phyloP scores from a whole-genome alignment of 2,113 vertebrate genomes.

The Protomyctophum bolini region DNA sequence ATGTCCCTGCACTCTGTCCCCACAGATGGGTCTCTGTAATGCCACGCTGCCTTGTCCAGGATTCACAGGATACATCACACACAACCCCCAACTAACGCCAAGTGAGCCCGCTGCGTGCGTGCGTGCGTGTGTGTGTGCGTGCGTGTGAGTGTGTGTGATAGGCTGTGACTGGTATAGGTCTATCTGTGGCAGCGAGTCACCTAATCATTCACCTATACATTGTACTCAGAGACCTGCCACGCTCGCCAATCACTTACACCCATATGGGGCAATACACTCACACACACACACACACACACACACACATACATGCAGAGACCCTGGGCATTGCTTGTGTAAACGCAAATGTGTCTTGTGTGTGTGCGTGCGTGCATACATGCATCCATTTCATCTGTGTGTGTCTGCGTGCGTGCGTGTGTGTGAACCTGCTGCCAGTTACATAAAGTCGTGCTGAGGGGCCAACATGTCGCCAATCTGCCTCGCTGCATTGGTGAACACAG shows the following conservation, averaged over 20 bases:
- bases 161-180: conserved; percentile 35
- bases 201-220: conserved; percentile 44
- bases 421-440: conserved; percentile 58
- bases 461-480: conserved; percentile 71
- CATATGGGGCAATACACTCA: too few species aligned
- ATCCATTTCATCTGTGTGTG: not conserved
- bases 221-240: conserved; percentile 33
- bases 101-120: conserved; percentile 34
- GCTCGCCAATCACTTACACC: conserved; percentile 23
- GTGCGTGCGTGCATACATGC: conserved; percentile 26
- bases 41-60: conserved; percentile 54
- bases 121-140: conserved; percentile 9
- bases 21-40: conserved; percentile 66
- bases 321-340: conserved; percentile 16
- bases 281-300: conserved; percentile 4
- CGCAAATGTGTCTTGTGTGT: conserved; percentile 12
- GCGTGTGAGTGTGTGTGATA: conserved; percentile 21
- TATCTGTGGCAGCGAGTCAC: conserved; percentile 19
- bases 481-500: too few species aligned
- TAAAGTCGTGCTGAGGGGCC: conserved; percentile 64
- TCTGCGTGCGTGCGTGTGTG: not conserved
- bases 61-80: conserved; percentile 60
- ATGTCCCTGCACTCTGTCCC: conserved; percentile 58
- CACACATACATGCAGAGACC: not conserved
- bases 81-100: conserved; percentile 40